These are phyloP conservation scores for Fistularia tabacaria DNA, from an alignment of 2,797 vertebrate species.

Conservation along the genomic window DNA sequence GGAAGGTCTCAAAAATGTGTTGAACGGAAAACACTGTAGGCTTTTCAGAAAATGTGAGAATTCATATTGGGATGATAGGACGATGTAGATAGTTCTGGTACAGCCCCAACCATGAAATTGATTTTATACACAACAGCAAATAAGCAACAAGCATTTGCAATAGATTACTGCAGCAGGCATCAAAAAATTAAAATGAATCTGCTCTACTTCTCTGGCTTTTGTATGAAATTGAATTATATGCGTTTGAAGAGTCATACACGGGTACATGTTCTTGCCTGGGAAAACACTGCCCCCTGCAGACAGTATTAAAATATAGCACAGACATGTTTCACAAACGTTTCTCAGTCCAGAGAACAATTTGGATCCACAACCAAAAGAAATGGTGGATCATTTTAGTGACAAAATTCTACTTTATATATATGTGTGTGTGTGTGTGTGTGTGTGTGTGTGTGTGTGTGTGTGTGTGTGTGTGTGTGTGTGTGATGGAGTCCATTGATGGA, in stretches of 20 bases:
- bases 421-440: no score
- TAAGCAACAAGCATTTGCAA: constrained; percentile 45
- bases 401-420: no score
- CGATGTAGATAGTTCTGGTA: constrained; percentile 44
- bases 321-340: not conserved
- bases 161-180: constrained; percentile 48
- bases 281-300: constrained; percentile 76
- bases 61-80: constrained; percentile 46
- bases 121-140: constrained; percentile 54
- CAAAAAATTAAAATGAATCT: constrained; percentile 51
- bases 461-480: no score
- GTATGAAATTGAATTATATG: constrained; percentile 21
- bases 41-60: constrained; percentile 49
- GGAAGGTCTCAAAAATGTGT: constrained; percentile 19
- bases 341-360: constrained; percentile 1
- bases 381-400: not conserved
- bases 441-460: no score
- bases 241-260: constrained; percentile 8
- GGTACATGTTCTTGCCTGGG: constrained; percentile 20
- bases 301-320: not conserved
- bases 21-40: constrained; percentile 25
- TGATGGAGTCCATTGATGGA: no score
- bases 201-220: constrained; percentile 41
- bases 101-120: constrained; percentile 54
- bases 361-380: not conserved